Conservation (phyloP, 92 coral and sea anemone genomes). For the Palythoa grandiflora region DNA sequence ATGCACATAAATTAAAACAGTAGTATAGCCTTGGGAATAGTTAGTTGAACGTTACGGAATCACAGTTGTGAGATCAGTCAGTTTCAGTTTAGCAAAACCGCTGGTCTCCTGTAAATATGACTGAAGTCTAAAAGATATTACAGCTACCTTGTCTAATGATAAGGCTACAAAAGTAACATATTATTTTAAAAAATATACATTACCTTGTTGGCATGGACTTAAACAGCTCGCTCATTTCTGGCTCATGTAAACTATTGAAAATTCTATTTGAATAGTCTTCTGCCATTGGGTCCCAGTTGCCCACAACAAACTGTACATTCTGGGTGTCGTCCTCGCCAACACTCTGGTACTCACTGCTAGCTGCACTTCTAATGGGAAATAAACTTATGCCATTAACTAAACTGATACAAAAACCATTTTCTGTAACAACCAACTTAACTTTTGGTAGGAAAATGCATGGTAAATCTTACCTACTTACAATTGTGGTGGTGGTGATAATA, state of each 20-base stretch:
- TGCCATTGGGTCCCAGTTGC: constrained; percentile 89
- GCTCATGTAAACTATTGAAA: constrained; percentile 84
- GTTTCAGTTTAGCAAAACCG: background rate
- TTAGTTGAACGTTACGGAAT: too few species aligned
- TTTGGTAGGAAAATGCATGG: too few species aligned
- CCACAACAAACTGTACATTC: constrained; percentile 13
- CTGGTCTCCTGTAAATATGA: background rate
- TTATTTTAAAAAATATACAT: background rate
- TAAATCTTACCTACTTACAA: too few species aligned
- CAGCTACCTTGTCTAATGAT: background rate
- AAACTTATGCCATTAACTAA: too few species aligned
- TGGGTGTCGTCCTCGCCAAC: background rate
- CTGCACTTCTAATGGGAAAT: background rate
- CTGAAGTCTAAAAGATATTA: too few species aligned
- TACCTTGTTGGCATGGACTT: constrained; percentile 74
- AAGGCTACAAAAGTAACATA: background rate
- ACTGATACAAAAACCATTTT: too few species aligned
- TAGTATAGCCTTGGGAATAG: too few species aligned
- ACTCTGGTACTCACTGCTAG: constrained; percentile 11
- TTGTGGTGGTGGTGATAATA: too few species aligned
- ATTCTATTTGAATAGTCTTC: constrained; percentile 83
- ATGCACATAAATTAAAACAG: too few species aligned
- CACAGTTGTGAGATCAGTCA: too few species aligned
- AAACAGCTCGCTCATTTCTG: constrained; percentile 68
- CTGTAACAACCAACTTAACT: too few species aligned